phyloP scores from a whole-genome alignment of 2,113 vertebrate genomes.

The Hippotragus niger region DNA sequence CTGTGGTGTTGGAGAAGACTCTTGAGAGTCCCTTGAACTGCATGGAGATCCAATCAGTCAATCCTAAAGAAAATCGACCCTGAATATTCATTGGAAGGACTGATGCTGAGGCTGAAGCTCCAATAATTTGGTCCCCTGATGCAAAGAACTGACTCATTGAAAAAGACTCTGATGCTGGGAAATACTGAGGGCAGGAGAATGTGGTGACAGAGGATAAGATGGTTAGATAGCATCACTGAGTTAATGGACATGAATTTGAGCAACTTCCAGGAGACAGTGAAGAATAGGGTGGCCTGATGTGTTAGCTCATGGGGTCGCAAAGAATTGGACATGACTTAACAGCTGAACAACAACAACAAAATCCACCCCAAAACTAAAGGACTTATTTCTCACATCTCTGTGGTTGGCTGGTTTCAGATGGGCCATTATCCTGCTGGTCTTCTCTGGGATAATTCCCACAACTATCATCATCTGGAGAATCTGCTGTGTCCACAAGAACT shows the following conservation, averaged over 20 bases:
- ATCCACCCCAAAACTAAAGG: neutral
- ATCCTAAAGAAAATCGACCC: neutral
- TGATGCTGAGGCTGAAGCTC: neutral
- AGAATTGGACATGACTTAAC: neutral
- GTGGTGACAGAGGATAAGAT: neutral
- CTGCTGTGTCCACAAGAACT: fast-evolving
- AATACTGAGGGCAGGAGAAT: neutral
- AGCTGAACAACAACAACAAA: neutral
- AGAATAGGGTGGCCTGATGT: neutral
- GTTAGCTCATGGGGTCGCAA: neutral
- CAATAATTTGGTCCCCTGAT: neutral
- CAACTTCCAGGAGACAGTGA: neutral
- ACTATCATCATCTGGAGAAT: neutral
- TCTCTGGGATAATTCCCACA: neutral
- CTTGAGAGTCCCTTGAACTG: neutral
- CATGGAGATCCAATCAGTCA: neutral
- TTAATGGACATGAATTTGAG: neutral
- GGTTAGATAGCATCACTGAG: neutral
- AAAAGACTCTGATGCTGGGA: neutral
- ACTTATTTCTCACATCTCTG: neutral
- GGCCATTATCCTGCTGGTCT: fast-evolving
- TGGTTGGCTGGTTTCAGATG: neutral
- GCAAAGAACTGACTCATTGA: neutral
- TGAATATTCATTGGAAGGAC: neutral
- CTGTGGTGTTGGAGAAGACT: neutral